Conservation (phyloP, 2,113 vertebrate species). For the Symphodus melops region DNA sequence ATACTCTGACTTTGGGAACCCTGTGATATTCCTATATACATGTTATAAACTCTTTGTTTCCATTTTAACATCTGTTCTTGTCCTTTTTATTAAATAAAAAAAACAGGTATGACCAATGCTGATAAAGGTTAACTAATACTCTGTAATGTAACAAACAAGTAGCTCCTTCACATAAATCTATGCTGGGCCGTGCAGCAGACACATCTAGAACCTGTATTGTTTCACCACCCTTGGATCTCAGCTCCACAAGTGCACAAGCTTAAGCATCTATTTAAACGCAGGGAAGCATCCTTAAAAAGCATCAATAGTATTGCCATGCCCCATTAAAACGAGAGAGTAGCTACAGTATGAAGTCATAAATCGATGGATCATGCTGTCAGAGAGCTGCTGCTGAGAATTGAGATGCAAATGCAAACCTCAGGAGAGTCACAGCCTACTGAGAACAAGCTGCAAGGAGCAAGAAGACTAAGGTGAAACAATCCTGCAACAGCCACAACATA, state of each 20-base stretch:
- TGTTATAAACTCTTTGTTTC: no score
- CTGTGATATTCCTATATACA: no score
- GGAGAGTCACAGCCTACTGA: constrained; percentile 7
- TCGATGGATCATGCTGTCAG: constrained; percentile 21
- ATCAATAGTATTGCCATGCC: constrained; percentile 22
- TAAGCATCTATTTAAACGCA: constrained; percentile 6
- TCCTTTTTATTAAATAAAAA: no score
- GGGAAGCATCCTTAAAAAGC: not conserved
- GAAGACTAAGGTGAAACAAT: not conserved
- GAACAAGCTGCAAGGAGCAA: not conserved
- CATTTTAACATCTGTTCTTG: no score
- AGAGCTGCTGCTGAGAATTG: not conserved
- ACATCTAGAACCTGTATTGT: not conserved
- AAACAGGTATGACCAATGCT: no score
- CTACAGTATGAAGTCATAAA: constrained; percentile 9
- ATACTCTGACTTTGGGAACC: no score
- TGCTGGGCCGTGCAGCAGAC: not conserved
- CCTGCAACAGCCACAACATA: not conserved
- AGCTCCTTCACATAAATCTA: not conserved
- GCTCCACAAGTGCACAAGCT: not conserved
- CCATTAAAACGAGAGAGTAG: constrained; percentile 36
- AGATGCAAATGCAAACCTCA: constrained; percentile 22
- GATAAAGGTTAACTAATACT: no score
- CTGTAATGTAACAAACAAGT: no score
- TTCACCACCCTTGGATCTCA: constrained; percentile 5